Evolutionary conservation across 2,113 vertebrate species (phyloP), one percentile per base, ranked within the genome.

Genomic region (Bungarus multicinctus): DNA sequence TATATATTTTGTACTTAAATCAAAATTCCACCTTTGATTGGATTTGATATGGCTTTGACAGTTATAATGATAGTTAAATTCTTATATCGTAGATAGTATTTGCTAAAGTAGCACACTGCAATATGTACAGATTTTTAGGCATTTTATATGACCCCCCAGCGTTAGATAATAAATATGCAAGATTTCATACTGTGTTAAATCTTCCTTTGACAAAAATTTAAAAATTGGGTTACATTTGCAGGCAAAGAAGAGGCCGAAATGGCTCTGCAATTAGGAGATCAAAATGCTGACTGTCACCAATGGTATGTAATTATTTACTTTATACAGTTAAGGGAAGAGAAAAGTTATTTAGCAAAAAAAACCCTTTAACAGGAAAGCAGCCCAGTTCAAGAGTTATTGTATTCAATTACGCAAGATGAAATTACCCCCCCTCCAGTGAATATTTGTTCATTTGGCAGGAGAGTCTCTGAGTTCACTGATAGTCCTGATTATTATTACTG

Each of bases 241-340:
- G 99, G 99, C 95, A 98, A 97, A 88, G 98, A 98, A 95, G 98
- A 97, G 94, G 97, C 98, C 0, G 98, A 99, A 94, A 74, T 93
- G 1, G 98, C 98, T 69, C 96, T 99, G 95, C 97, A 97, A 97
- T 98, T 97, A 55, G 98, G 97, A 57, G 97, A 97, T 64, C 97
- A 98, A 57, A 98, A 97, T 25, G 98, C 98, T 0, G 98, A 98
- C 57, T 98, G 98, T 96, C 98, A 99, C 95, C 98, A 98, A 93
- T 99, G 99, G 99, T 99, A 96, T 74, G 98, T 96, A 85, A 50
- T 18, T 10, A 87, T 14, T 93, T 34, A 0, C 53, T 85, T 69
- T 81, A 87, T 90, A 64, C 43, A 53, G 27, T 1, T 85, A 30
- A 4, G 0, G 11, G 2, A 16, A 3, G 50, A 81, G 45, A 50